Conservation (phyloP, 1,140 invertebrate genomes). For the Pteromalus puparum region DNA sequence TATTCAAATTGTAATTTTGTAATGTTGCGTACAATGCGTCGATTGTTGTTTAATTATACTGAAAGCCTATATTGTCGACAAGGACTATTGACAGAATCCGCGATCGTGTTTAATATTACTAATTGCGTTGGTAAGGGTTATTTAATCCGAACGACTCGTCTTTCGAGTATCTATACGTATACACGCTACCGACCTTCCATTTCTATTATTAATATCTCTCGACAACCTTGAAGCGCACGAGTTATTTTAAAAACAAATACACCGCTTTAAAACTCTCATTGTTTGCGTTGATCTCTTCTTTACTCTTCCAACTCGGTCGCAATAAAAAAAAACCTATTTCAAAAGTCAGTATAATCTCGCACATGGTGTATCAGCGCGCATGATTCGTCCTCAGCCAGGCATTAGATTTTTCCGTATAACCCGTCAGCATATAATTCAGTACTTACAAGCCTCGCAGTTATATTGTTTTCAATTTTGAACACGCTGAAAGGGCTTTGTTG, state of each 20-base stretch:
- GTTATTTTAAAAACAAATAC: neutral
- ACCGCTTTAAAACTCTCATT: neutral
- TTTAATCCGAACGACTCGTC: neutral
- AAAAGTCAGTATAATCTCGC: neutral
- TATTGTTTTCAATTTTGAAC: neutral
- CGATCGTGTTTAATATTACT: neutral
- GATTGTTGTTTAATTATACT: too few species aligned
- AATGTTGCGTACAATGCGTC: too few species aligned
- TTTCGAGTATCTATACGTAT: neutral
- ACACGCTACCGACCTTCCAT: too few species aligned
- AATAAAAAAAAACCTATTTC: neutral
- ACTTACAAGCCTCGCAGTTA: neutral
- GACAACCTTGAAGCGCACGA: neutral
- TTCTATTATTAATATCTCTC: neutral
- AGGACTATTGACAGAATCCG: neutral
- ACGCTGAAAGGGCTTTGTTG: neutral
- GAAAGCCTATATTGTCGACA: too few species aligned
- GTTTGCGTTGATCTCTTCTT: neutral
- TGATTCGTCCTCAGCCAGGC: too few species aligned
- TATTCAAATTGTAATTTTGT: too few species aligned
- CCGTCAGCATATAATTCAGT: neutral
- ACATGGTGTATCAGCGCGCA: too few species aligned
- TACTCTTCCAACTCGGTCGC: neutral
- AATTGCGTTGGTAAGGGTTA: neutral
- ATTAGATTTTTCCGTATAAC: neutral